phyloP scores from a whole-genome alignment of 1,140 invertebrate genomes.

The Psix sp. region DNA sequence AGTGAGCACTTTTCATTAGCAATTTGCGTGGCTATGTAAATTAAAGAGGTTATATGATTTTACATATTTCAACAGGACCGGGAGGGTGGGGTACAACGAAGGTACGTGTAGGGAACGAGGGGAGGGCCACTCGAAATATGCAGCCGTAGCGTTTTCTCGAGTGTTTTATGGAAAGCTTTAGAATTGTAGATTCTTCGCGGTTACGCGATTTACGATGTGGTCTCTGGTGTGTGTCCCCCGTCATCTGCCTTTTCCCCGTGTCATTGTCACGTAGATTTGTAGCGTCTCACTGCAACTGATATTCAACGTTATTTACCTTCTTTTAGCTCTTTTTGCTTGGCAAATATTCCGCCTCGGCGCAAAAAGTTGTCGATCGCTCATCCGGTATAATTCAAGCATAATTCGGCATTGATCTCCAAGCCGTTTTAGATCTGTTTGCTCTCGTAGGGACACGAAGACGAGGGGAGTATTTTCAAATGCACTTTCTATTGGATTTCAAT shows the following conservation, averaged over 20 bases:
- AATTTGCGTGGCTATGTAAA: conserved; percentile 71
- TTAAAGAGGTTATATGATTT: conserved; percentile 77
- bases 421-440: too few species aligned
- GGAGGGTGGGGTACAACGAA: background rate
- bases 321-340: conserved; percentile 45
- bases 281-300: conserved; percentile 57
- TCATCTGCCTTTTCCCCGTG: conserved; percentile 19
- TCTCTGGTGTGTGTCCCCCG: conserved; percentile 19
- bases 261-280: conserved; percentile 54
- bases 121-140: conserved; percentile 72
- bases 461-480: conserved; percentile 33
- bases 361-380: conserved; percentile 2
- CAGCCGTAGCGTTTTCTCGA: conserved; percentile 74
- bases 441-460: conserved; percentile 48
- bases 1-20: conserved; percentile 71
- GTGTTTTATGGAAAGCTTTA: conserved; percentile 77
- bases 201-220: conserved; percentile 65
- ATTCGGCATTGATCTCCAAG: too few species aligned
- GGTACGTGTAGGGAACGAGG: conserved; percentile 5
- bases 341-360: conserved; percentile 20
- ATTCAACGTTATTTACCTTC: conserved; percentile 69
- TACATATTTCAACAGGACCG: conserved; percentile 75
- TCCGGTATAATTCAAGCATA: conserved; percentile 40
- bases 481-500: conserved; percentile 76
- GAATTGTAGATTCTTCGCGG: conserved; percentile 75